Base-by-base conservation (phyloP, 2,888 invertebrate genomes). In the Sceliomorpha sp. region DNA sequence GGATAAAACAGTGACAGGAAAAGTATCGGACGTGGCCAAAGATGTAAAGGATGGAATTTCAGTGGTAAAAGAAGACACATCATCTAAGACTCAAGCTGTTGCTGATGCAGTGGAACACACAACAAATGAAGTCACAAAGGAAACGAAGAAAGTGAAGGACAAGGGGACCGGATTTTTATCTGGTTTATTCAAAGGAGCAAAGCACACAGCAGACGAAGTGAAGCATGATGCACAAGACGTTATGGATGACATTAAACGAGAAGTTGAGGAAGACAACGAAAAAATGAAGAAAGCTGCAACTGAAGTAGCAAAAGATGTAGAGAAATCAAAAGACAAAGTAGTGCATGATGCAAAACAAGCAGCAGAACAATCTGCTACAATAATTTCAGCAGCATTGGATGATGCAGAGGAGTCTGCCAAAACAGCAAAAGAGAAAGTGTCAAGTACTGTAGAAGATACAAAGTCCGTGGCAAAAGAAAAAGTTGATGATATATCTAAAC, bases 221-320 rank as follows among this genome's bases (percentile, higher is more conserved):
- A 51, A 39, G 0, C 51, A 62, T 0, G 71, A 72, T 3, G 70
- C 56, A 87, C 89, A 90, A 90, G 70, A 68, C n/a, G 56, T 72
- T 20, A n/a, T 36, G 0, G 60, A 60, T 2, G 53, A 70, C 12
- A 58, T 44, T 2, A 64, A 44, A 15, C 24, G 59, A 6, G 29
- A 67, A 6, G 34, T 15, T 0, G 29, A 50, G 1, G 29, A 39
- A 1, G 48, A 34, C 40, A 80, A 76, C 14, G 80, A 83, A 7
- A 73, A 76, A n/a, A 67, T 69, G 1, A 78, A 77, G 44, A 70
- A 77, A 7, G 69, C 73, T 0, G 73, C 76, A 1, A 75, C 76
- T 0, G 76, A 75, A 3, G 74, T 75, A 1, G 72, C 76, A 7
- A 78, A 77, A 6, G 80, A 80, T 4, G 44, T 78, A 1, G 80